These are phyloP conservation scores for Aspidiotus rigidus DNA, from an alignment of 2,888 invertebrate species.

Conservation along the genomic window DNA sequence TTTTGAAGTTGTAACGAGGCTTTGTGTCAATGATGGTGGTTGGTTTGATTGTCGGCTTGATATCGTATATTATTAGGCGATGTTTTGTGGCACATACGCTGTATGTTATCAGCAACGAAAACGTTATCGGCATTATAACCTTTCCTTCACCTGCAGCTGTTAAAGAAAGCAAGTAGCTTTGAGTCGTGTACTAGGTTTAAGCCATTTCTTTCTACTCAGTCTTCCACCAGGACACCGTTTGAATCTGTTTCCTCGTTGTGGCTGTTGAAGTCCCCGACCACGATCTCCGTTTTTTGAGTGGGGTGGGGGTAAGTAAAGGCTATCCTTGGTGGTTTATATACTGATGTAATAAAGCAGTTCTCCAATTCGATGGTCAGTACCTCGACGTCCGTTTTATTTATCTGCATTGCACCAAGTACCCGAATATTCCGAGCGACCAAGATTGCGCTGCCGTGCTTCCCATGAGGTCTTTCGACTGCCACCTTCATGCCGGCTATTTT, in stretches of 20 bases:
- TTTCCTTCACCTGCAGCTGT: constrained; percentile 14
- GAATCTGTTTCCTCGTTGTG: constrained; percentile 27
- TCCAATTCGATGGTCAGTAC: too few relatives aligned
- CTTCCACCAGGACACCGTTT: constrained; percentile 32
- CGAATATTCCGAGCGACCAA: too few relatives aligned
- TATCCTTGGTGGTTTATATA: constrained; percentile 25
- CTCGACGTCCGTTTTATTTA: too few relatives aligned
- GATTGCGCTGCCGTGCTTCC: too few relatives aligned
- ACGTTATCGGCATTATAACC: background rate
- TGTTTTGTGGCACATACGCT: constrained; percentile 12
- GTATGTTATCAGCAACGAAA: background rate
- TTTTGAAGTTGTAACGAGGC: constrained; percentile 11
- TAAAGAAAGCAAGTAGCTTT: constrained; percentile 5
- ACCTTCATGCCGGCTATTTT: too few relatives aligned
- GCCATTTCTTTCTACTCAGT: constrained; percentile 26
- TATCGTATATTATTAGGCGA: constrained; percentile 2
- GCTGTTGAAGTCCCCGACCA: too few relatives aligned
- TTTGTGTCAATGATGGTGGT: background rate
- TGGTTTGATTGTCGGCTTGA: constrained; percentile 10
- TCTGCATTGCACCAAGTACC: too few relatives aligned
- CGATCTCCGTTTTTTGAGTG: constrained; percentile 5
- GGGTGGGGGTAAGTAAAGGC: constrained; percentile 9
- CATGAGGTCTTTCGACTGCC: too few relatives aligned
- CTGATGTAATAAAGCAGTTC: too few relatives aligned
- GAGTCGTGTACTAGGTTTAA: background rate